These are phyloP conservation scores for Harpagus bidentatus DNA, from an alignment of 2,113 vertebrate species.

Conservation along the genomic window DNA sequence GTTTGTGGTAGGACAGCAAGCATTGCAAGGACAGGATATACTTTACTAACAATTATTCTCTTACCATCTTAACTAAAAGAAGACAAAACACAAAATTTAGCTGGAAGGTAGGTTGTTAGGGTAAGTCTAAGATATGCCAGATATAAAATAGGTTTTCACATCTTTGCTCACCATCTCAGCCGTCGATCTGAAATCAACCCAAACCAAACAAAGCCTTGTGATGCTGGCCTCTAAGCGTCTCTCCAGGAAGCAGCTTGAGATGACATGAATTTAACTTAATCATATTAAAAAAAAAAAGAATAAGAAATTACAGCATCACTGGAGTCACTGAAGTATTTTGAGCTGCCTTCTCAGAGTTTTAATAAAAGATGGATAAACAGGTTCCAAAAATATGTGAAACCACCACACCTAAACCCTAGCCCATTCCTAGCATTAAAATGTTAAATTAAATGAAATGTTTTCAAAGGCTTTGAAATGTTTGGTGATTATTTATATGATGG, in stretches of 20 bases:
- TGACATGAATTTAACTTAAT: slow-evolving; percentile 4
- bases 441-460: background rate
- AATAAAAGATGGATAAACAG: slow-evolving; percentile 60
- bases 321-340: slow-evolving; percentile 30
- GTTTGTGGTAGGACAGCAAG: background rate
- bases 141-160: background rate
- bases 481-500: background rate
- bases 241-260: background rate
- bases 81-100: background rate
- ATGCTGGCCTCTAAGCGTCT: background rate
- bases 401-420: slow-evolving; percentile 53
- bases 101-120: background rate
- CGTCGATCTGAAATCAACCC: background rate
- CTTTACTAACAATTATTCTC: background rate
- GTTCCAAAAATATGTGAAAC: slow-evolving; percentile 64
- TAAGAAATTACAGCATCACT: slow-evolving; percentile 38
- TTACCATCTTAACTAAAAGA: background rate
- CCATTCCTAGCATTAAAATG: slow-evolving; percentile 44
- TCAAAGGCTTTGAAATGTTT: slow-evolving; percentile 18
- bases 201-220: background rate
- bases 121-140: background rate
- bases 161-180: background rate
- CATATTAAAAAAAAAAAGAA: slow-evolving; percentile 38
- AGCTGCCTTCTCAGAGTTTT: slow-evolving; percentile 43
- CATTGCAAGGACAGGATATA: background rate